phyloP scores from a whole-genome alignment of 2,113 vertebrate species.

The Stigmatopora argus region DNA sequence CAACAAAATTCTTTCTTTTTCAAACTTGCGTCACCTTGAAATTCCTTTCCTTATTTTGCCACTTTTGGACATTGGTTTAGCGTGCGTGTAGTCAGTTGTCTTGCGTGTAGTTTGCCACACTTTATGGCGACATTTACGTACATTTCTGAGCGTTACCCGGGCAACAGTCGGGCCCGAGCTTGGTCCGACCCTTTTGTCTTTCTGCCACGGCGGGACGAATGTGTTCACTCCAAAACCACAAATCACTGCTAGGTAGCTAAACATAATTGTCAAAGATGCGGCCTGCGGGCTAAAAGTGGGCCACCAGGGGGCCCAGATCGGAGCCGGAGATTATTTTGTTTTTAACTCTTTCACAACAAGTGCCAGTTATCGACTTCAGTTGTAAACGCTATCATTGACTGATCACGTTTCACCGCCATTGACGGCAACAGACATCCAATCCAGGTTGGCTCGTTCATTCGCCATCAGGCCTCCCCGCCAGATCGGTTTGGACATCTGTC shows the following conservation, averaged over 20 bases:
- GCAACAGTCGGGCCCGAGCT: slow-evolving; percentile 22
- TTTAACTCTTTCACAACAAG: too few relatives aligned
- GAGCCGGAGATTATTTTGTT: too few relatives aligned
- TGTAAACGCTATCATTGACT: too few relatives aligned
- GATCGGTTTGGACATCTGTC: too few relatives aligned
- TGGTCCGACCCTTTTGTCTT: slow-evolving; percentile 50
- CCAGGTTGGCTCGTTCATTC: too few relatives aligned
- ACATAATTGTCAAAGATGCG: too few relatives aligned
- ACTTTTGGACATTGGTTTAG: background rate
- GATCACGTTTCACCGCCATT: too few relatives aligned
- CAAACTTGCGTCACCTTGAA: background rate
- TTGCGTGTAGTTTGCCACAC: slow-evolving; percentile 4
- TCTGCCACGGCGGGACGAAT: slow-evolving; percentile 38
- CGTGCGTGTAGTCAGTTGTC: background rate
- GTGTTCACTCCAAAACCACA: slow-evolving; percentile 22
- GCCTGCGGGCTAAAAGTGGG: too few relatives aligned
- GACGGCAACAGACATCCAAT: too few relatives aligned
- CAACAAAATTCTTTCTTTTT: background rate
- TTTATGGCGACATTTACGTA: slow-evolving; percentile 21
- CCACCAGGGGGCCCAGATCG: too few relatives aligned
- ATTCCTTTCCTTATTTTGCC: background rate
- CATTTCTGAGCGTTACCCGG: slow-evolving; percentile 29
- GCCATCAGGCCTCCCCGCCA: too few relatives aligned
- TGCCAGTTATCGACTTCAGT: too few relatives aligned
- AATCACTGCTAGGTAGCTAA: background rate